These are phyloP conservation scores for Trichogramma pretiosum DNA, from an alignment of 1,140 invertebrate genomes.

Conservation along the genomic window DNA sequence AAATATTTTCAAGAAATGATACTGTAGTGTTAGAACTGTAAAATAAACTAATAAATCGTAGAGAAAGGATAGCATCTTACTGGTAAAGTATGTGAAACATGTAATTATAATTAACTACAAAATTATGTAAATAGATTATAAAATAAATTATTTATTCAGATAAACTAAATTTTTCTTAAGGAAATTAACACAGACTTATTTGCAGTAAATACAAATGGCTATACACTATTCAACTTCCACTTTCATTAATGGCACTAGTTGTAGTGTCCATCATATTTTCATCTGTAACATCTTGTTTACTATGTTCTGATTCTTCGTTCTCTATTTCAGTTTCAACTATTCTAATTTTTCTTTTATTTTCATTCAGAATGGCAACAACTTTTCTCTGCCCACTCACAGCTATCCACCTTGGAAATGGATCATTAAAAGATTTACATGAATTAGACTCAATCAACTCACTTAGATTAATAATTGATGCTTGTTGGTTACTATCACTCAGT, in stretches of 20 bases:
- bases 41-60: no score
- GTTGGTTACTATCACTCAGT: constrained; percentile 35
- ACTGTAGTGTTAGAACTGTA: no score
- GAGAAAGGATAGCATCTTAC: constrained; percentile 3
- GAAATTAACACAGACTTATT: neutral
- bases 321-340: constrained; percentile 88
- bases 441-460: constrained; percentile 46
- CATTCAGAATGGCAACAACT: constrained; percentile 77
- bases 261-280: constrained; percentile 40
- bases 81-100: neutral
- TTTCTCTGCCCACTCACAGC: constrained; percentile 81
- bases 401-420: constrained; percentile 61
- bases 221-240: neutral
- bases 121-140: constrained; percentile 6
- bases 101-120: constrained; percentile 13
- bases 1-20: no score
- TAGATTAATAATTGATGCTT: constrained; percentile 35
- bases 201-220: neutral
- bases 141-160: constrained; percentile 4
- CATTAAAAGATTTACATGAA: constrained; percentile 57
- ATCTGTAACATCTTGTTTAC: constrained; percentile 43
- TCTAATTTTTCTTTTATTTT: constrained; percentile 68
- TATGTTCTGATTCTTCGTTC: constrained; percentile 79
- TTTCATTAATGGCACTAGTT: constrained; percentile 9
- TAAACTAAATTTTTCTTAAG: no score